These are phyloP conservation scores for Diplodus puntazzo DNA, from an alignment of 2,797 vertebrate genomes.

Conservation along the genomic window DNA sequence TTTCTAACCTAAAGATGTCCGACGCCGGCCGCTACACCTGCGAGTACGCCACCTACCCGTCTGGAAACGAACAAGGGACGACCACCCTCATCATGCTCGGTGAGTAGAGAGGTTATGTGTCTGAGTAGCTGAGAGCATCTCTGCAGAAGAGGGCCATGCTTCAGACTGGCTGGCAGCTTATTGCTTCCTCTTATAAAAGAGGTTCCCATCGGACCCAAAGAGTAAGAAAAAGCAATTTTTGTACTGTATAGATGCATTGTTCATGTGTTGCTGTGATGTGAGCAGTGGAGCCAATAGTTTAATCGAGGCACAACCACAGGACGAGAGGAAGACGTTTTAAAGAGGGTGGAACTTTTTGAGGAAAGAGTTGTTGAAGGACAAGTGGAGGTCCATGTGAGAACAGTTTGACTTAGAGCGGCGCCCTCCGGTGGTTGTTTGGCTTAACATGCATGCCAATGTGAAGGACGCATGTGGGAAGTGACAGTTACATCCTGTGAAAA, in stretches of 20 bases:
- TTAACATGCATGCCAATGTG: no score
- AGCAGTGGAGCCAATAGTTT: background rate
- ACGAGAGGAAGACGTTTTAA: no score
- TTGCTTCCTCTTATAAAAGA: conserved; percentile 40
- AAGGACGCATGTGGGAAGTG: no score
- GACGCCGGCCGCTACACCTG: conserved; percentile 90
- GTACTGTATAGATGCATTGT: background rate
- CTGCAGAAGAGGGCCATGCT: background rate
- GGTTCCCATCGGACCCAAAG: conserved; percentile 26
- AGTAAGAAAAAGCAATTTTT: conserved; percentile 52
- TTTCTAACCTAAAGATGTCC: conserved; percentile 79
- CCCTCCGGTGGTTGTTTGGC: no score
- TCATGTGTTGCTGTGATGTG: background rate
- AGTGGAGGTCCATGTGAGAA: no score
- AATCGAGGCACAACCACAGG: no score
- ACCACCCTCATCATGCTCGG: conserved; percentile 88
- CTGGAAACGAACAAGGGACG: conserved; percentile 86
- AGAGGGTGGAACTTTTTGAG: no score
- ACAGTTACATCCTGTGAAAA: no score
- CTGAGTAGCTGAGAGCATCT: background rate
- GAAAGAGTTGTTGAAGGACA: no score
- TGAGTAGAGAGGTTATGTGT: conserved; percentile 70
- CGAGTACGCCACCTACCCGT: conserved; percentile 90
- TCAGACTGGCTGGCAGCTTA: conserved; percentile 66
- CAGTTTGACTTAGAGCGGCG: no score